Conservation (phyloP, 2,113 vertebrate species). For the Macrotis lagotis region DNA sequence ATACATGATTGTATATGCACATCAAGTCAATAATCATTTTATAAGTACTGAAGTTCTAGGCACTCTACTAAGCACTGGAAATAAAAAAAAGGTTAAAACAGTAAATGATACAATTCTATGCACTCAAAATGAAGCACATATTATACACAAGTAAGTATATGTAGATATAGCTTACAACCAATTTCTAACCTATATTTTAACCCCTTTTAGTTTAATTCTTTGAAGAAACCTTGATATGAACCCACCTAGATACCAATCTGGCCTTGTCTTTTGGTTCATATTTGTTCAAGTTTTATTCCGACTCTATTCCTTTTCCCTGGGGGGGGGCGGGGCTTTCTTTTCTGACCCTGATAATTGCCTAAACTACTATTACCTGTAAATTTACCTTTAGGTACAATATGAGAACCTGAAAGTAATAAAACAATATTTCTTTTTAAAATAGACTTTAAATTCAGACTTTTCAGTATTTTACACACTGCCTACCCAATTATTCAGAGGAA, state of each 20-base stretch:
- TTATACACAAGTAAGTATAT: too few species aligned
- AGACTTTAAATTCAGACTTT: constrained; percentile 40
- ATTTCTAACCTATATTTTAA: not conserved
- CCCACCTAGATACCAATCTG: not conserved
- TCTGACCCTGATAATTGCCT: not conserved
- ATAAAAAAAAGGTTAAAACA: not conserved
- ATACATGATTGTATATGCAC: not conserved
- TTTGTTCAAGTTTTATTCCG: not conserved
- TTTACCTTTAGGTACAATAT: constrained; percentile 23
- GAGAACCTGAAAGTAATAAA: constrained; percentile 30
- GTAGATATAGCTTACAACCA: not conserved
- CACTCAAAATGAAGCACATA: not conserved
- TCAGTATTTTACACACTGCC: constrained; percentile 14
- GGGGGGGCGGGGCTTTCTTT: not conserved
- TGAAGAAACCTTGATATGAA: not conserved
- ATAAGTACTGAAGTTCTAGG: not conserved
- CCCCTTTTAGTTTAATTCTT: not conserved
- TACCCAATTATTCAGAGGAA: constrained; percentile 11
- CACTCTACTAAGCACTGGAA: not conserved
- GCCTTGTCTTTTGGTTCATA: not conserved
- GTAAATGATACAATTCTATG: not conserved
- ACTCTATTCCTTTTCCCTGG: not conserved
- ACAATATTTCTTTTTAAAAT: constrained; percentile 21
- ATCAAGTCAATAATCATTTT: not conserved
- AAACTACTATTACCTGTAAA: not conserved